phyloP scores from a whole-genome alignment of 2,888 invertebrate genomes.

The Diplolepis rosae region DNA sequence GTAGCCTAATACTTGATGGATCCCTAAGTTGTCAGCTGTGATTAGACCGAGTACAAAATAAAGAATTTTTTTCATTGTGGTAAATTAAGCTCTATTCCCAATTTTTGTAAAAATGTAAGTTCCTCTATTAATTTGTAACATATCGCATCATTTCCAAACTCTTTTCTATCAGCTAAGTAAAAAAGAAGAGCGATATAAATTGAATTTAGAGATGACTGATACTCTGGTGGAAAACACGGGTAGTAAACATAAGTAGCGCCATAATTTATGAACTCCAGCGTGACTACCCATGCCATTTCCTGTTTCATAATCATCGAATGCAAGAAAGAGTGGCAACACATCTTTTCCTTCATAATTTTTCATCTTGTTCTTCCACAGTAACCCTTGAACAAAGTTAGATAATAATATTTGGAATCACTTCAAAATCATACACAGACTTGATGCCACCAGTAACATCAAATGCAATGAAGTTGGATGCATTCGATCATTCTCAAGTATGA shows the following conservation, averaged over 20 bases:
- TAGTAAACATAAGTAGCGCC: slow-evolving; percentile 31
- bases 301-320: slow-evolving; percentile 36
- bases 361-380: slow-evolving; percentile 24
- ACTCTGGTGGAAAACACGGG: slow-evolving; percentile 36
- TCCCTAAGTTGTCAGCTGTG: slow-evolving; percentile 32
- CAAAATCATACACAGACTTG: too few relatives aligned
- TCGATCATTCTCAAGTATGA: too few relatives aligned
- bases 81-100: slow-evolving; percentile 38
- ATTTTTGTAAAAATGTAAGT: slow-evolving; percentile 36
- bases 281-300: slow-evolving; percentile 30
- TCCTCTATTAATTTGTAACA: slow-evolving; percentile 33
- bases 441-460: too few relatives aligned
- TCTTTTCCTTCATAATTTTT: not conserved
- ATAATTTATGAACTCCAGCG: slow-evolving; percentile 19
- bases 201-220: not conserved
- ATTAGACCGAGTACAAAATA: slow-evolving; percentile 44
- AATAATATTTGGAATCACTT: too few relatives aligned
- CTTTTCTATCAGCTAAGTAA: slow-evolving; percentile 30
- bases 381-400: slow-evolving; percentile 33
- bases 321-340: slow-evolving; percentile 24
- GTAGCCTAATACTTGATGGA: slow-evolving; percentile 22
- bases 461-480: too few relatives aligned
- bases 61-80: slow-evolving; percentile 20
- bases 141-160: slow-evolving; percentile 23
- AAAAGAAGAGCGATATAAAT: slow-evolving; percentile 34